Conservation (phyloP, 2,113 vertebrate species). For the Ascaphus truei region DNA sequence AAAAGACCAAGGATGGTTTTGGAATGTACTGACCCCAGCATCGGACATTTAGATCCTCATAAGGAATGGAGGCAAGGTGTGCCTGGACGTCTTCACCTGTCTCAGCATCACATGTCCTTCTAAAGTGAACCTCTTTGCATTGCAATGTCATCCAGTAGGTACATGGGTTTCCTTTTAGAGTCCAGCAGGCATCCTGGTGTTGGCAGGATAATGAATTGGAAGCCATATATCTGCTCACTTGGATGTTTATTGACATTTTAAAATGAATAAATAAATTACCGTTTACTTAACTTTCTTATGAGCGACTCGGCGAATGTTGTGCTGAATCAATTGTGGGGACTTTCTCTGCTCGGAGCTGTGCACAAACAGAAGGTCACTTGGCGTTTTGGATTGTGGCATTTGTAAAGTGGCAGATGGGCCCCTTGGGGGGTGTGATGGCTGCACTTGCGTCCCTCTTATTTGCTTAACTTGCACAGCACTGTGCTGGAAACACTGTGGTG, state of each 20-base stretch:
- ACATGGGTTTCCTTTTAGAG: too few species aligned
- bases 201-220: too few species aligned
- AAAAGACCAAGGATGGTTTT: too few species aligned
- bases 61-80: too few species aligned
- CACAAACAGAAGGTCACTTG: background rate
- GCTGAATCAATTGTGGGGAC: background rate
- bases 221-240: too few species aligned
- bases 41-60: too few species aligned
- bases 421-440: conserved; percentile 12
- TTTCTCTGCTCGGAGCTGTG: background rate
- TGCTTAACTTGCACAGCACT: background rate
- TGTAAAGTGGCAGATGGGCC: conserved; percentile 18
- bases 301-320: background rate
- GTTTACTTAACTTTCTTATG: background rate
- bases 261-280: background rate
- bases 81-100: too few species aligned
- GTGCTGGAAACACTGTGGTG: background rate
- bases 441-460: background rate
- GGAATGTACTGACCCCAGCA: too few species aligned
- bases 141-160: too few species aligned
- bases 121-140: too few species aligned
- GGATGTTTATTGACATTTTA: conserved; percentile 1
- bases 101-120: too few species aligned
- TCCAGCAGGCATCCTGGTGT: too few species aligned
- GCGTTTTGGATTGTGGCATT: background rate